phyloP scores from a whole-genome alignment of 2,113 vertebrate species.

The Xiphophorus maculatus region DNA sequence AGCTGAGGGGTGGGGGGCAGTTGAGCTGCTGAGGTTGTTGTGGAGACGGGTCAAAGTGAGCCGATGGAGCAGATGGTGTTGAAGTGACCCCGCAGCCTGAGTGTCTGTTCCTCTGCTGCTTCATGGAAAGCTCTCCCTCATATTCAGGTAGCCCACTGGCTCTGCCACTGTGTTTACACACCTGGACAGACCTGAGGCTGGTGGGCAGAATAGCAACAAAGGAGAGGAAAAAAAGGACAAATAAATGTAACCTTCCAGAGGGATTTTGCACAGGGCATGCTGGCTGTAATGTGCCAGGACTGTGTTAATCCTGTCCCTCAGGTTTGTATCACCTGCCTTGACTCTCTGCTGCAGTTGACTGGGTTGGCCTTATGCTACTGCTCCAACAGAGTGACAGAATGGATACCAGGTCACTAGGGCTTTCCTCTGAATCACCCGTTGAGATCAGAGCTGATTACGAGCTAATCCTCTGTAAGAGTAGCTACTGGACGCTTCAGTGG shows the following conservation, averaged over 20 bases:
- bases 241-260: conserved; percentile 27
- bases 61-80: conserved; percentile 69
- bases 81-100: conserved; percentile 55
- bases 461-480: conserved; percentile 60
- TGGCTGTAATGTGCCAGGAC: conserved; percentile 63
- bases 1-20: conserved; percentile 3
- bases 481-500: conserved; percentile 41
- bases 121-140: conserved; percentile 48
- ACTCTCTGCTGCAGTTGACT: conserved; percentile 45
- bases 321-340: conserved; percentile 64
- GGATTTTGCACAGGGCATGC: conserved; percentile 44
- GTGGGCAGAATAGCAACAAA: conserved; percentile 2
- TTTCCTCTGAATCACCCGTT: conserved; percentile 51
- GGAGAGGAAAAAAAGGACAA: neutral
- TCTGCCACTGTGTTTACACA: conserved; percentile 51
- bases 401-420: conserved; percentile 52
- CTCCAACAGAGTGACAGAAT: conserved; percentile 56
- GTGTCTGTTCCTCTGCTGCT: conserved; percentile 55
- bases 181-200: conserved; percentile 47
- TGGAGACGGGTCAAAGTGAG: conserved; percentile 59
- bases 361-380: conserved; percentile 50
- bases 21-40: conserved; percentile 32
- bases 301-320: conserved; percentile 68
- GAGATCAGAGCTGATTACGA: conserved; percentile 62
- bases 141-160: conserved; percentile 38